A percentile compares a stretch with the other conserved stretches of the same genome.
Evolutionary conservation across 2,797 vertebrate species (phyloP).

Genomic region (Cryptoblepharus egeriae): DNA sequence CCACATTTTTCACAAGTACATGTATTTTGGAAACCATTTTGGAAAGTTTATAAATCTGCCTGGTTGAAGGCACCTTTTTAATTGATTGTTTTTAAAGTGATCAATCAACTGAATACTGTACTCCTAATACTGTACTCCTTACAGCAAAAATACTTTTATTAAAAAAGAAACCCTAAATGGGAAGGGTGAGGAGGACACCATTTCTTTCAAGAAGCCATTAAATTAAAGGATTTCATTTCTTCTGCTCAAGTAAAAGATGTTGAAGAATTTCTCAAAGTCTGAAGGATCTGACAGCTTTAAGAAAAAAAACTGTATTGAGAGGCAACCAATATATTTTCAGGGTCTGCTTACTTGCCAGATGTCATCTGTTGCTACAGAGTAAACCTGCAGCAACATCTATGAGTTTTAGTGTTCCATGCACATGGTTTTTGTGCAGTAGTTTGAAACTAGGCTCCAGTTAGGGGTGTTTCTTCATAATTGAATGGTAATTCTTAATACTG

Average conservation of each 20-base stretch:
- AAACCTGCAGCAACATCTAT: conserved; percentile 63
- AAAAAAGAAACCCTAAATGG: conserved; percentile 60
- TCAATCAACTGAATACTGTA: neutral
- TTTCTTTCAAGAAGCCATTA: conserved; percentile 51
- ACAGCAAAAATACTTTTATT: conserved; percentile 56
- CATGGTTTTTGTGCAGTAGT: conserved; percentile 70
- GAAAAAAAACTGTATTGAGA: conserved; percentile 58
- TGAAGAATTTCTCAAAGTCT: conserved; percentile 67
- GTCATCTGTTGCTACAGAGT: conserved; percentile 70
- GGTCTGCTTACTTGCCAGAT: conserved; percentile 65
- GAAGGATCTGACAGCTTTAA: conserved; percentile 69
- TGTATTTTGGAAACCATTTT: neutral
- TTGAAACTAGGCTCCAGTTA: conserved; percentile 70
- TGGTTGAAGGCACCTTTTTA: neutral
- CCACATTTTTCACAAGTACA: neutral
- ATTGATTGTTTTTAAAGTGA: neutral
- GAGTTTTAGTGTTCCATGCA: conserved; percentile 66
- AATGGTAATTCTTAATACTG: conserved; percentile 70
- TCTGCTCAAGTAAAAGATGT: conserved; percentile 24
- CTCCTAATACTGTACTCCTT: conserved; percentile 65
- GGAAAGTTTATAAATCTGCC: neutral
- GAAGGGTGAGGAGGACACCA: conserved; percentile 20
- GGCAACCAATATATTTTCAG: conserved; percentile 59
- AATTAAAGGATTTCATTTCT: conserved; percentile 42
- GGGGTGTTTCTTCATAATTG: conserved; percentile 74